Base-by-base conservation (phyloP, 2,797 vertebrate genomes). In the Perodicticus potto region DNA sequence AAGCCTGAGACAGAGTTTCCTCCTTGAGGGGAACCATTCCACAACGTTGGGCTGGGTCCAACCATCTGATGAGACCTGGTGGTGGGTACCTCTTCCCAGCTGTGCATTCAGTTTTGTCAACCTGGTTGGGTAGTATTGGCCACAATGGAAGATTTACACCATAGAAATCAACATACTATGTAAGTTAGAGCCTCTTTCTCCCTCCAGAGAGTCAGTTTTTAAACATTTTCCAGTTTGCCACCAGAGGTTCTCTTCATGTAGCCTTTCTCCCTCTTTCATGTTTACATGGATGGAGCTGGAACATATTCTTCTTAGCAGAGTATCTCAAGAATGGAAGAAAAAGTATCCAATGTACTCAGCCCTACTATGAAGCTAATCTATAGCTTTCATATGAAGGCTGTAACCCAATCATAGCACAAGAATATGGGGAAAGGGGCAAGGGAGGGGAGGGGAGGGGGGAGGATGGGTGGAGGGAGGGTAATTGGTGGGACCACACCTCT, bases 201-300 rank as follows among this genome's bases (percentile, higher is more conserved):
- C 49, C 49, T 13, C 49, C 25, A 34, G 22, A 43, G 20, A 83
- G 57, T 40, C 65, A 34, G 5, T 83, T 93, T 93, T 70, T 74
- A 85, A 93, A 70, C 45, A 69, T 73, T 73, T 78, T 8, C 20
- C 61, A 59, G 0, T 82, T 23, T 32, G 3, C 16, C 80, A 86
- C 5, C 27, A 29, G 7, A 5, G 37, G 69, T 61, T 57, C 23
- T 96, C 94, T 96, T 97, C 89, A 43, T 93, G 92, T 8, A 0
- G 91, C 82, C 94, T 96, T 76, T 80, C 32, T 89, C n/a, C n/a
- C n/a, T n/a, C n/a, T n/a, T n/a, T n/a, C n/a, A n/a, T n/a, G n/a
- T n/a, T n/a, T n/a, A n/a, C n/a, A n/a, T n/a, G n/a, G n/a, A n/a
- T n/a, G n/a, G n/a, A n/a, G n/a, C n/a, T n/a, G n/a, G n/a, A n/a